phyloP scores from a whole-genome alignment of 2,888 invertebrate species.

The Gastracanthus pulcherrimus region DNA sequence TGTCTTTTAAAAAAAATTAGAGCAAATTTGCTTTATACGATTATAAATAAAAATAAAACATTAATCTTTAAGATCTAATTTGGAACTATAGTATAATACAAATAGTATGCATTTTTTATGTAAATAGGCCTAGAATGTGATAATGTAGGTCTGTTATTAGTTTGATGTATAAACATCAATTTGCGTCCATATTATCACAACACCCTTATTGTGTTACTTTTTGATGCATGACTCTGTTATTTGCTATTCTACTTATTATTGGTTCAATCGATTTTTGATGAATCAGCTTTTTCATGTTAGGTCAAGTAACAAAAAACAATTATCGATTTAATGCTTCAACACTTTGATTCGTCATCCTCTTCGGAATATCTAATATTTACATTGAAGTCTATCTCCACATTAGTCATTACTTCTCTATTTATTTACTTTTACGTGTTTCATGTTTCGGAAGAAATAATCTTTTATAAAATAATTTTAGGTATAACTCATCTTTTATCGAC shows the following conservation, averaged over 20 bases:
- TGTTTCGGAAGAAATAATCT: no score
- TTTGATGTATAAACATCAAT: neutral
- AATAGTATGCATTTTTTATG: neutral
- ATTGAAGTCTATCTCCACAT: neutral
- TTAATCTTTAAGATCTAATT: no score
- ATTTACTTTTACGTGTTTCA: neutral
- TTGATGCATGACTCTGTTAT: neutral
- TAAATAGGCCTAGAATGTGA: neutral
- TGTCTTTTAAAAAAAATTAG: neutral
- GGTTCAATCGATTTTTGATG: conserved; percentile 1
- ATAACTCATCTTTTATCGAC: no score
- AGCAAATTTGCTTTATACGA: no score
- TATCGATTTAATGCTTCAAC: neutral
- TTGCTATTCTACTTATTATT: neutral
- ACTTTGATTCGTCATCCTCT: neutral
- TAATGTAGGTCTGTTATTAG: neutral
- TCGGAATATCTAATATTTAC: neutral
- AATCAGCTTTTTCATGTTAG: conserved; percentile 45
- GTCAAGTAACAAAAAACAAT: neutral
- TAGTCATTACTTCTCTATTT: neutral
- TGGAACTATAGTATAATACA: no score
- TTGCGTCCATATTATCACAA: neutral
- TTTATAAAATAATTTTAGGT: no score
- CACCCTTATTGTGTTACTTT: neutral
- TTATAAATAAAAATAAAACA: no score